A percentile compares a stretch with the other conserved stretches of the same genome.
Evolutionary conservation across 2,797 vertebrate species (phyloP).

Genomic region (Lagodon rhomboides): DNA sequence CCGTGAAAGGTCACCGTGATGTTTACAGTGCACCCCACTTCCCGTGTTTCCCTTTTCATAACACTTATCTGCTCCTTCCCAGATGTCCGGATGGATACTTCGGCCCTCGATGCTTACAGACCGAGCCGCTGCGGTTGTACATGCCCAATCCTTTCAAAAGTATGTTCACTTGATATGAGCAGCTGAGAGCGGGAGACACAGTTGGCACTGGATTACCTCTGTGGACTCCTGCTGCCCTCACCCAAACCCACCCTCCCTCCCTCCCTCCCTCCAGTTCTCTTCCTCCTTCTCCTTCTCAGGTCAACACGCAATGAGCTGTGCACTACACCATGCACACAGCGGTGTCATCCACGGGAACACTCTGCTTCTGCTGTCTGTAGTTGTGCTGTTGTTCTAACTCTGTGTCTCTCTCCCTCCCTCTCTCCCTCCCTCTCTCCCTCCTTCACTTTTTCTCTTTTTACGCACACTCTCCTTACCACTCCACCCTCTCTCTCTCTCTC

Average conservation of each 20-base stretch:
- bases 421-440: constrained; percentile 55
- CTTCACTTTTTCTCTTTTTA: constrained; percentile 59
- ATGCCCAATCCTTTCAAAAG: constrained; percentile 98
- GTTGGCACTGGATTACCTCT: constrained; percentile 83
- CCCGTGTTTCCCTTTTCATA: constrained; percentile 76
- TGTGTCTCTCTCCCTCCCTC: constrained; percentile 90
- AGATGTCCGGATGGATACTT: constrained; percentile 98
- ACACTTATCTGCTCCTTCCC: constrained; percentile 91
- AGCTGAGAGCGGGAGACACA: constrained; percentile 83
- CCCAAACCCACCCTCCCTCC: constrained; percentile 37
- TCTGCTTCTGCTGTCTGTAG: constrained; percentile 84
- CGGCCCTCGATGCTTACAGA: constrained; percentile 97
- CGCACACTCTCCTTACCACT: constrained; percentile 58
- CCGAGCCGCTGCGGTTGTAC: constrained; percentile 95
- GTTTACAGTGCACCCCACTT: constrained; percentile 53
- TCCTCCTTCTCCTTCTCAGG: constrained; percentile 78
- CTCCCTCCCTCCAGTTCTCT: constrained; percentile 55
- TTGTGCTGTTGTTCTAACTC: constrained; percentile 88
- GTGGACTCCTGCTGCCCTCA: constrained; percentile 76
- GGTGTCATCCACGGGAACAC: constrained; percentile 82
- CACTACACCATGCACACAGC: constrained; percentile 69
- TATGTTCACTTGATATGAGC: constrained; percentile 92
- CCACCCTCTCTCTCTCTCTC: constrained; percentile 51
- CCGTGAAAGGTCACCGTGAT: constrained; percentile 12
- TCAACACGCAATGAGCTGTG: constrained; percentile 78